These are phyloP conservation scores for Lumbricus terrestris DNA, from an alignment of 2,888 invertebrate species.

Conservation along the genomic window DNA sequence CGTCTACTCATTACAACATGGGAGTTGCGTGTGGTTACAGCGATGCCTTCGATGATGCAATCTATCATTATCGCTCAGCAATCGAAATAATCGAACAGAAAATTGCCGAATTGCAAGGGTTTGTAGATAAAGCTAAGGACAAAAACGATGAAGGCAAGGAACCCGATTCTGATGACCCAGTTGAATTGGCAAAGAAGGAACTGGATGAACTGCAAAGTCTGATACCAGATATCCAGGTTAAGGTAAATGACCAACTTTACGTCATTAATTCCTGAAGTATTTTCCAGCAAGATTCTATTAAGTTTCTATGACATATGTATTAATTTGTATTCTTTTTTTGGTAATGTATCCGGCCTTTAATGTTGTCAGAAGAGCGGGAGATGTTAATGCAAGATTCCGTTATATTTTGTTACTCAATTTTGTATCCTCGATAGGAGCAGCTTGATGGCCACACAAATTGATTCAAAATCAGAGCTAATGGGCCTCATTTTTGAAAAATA, in stretches of 20 bases:
- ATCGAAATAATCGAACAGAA: not conserved
- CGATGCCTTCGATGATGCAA: not conserved
- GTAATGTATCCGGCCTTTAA: too few relatives aligned
- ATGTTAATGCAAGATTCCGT: too few relatives aligned
- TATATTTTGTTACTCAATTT: too few relatives aligned
- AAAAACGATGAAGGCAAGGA: not conserved
- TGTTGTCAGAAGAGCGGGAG: too few relatives aligned
- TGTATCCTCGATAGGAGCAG: too few relatives aligned
- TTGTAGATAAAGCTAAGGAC: not conserved
- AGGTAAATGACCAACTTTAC: constrained; percentile 65
- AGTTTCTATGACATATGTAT: too few relatives aligned
- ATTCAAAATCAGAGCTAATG: too few relatives aligned
- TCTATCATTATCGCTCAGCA: not conserved
- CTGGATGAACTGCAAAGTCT: constrained; percentile 79
- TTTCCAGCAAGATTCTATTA: too few relatives aligned
- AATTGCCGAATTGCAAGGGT: not conserved
- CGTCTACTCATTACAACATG: not conserved
- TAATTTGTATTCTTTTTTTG: too few relatives aligned
- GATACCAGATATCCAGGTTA: constrained; percentile 82
- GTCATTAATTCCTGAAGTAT: not conserved
- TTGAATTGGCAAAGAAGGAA: constrained; percentile 70
- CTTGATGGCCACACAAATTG: too few relatives aligned
- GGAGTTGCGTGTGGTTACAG: not conserved
- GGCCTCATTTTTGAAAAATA: too few relatives aligned
- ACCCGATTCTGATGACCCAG: constrained; percentile 60